Conservation (phyloP, 2,888 invertebrate species). For the Heliothis peltigera region DNA sequence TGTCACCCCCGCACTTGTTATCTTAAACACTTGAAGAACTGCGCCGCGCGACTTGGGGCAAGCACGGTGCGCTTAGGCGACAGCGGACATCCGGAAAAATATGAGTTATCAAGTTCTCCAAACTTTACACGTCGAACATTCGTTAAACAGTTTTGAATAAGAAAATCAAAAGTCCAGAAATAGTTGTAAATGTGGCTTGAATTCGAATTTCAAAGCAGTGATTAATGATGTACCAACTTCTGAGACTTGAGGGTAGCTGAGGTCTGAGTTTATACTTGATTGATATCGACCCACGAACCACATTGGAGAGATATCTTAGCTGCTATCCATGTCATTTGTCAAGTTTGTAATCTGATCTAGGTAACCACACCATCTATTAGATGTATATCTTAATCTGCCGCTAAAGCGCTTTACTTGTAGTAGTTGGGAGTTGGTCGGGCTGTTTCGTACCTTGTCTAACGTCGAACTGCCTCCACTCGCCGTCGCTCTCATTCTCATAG, state of each 20-base stretch:
- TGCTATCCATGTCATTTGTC: conserved; percentile 47
- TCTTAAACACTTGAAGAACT: conserved; percentile 77
- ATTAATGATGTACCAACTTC: conserved; percentile 26
- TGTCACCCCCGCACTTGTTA: conserved; percentile 80
- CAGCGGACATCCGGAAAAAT: conserved; percentile 48
- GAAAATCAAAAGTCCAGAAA: conserved; percentile 2
- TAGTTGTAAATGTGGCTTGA: conserved; percentile 9
- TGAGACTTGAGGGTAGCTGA: background rate
- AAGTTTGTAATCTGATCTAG: conserved; percentile 49
- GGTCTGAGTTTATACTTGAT: conserved; percentile 17
- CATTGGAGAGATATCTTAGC: conserved; percentile 38
- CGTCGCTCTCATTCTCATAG: conserved; percentile 63
- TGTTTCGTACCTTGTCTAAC: conserved; percentile 53
- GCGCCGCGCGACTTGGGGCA: conserved; percentile 63
- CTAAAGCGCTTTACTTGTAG: conserved; percentile 61
- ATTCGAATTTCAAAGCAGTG: conserved; percentile 20
- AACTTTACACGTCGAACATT: conserved; percentile 10
- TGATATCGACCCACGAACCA: conserved; percentile 29
- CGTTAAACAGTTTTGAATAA: conserved; percentile 7
- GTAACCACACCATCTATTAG: conserved; percentile 51
- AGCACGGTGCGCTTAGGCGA: conserved; percentile 48
- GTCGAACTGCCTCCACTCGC: conserved; percentile 66
- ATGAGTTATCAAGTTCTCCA: conserved; percentile 30
- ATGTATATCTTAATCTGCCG: conserved; percentile 55
- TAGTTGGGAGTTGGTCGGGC: conserved; percentile 49